Evolutionary conservation across 1,140 invertebrate species (phyloP).

Genomic region (Penaeus japonicus): DNA sequence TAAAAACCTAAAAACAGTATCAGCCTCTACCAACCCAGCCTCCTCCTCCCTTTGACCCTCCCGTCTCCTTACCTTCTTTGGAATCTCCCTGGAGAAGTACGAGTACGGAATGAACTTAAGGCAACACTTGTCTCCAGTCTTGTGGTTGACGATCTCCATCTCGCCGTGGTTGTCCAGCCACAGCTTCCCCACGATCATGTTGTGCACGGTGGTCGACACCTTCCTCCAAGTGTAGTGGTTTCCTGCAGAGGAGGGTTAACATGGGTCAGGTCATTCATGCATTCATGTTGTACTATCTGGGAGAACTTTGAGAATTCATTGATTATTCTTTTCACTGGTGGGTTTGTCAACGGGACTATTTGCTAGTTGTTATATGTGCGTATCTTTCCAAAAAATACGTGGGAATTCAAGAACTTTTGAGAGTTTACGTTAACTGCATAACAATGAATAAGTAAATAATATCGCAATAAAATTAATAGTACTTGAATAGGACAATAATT

Average conservation of each 20-base stretch:
- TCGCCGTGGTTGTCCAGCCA: conserved; percentile 99
- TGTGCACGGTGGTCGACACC: conserved; percentile 98
- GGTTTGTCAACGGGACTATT: neutral
- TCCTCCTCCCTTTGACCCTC: neutral
- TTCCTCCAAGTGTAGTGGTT: conserved; percentile 98
- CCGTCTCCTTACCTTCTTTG: conserved; percentile 77
- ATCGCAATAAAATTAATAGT: too few relatives aligned
- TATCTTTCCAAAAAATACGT: neutral
- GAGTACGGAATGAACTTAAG: conserved; percentile 97
- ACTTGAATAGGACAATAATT: too few relatives aligned
- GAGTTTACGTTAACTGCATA: neutral
- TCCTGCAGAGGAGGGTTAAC: conserved; percentile 64
- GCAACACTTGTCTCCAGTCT: conserved; percentile 89
- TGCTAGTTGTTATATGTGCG: neutral
- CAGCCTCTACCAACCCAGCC: too few relatives aligned
- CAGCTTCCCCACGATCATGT: conserved; percentile 98
- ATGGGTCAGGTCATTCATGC: neutral
- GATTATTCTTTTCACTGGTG: neutral
- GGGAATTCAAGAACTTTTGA: neutral
- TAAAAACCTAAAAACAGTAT: too few relatives aligned
- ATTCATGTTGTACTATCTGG: too few relatives aligned
- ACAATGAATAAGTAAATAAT: too few relatives aligned
- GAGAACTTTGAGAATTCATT: neutral
- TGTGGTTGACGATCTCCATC: conserved; percentile 94
- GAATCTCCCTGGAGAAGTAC: conserved; percentile 94